phyloP scores from a whole-genome alignment of 2,797 vertebrate species.

The Eulemur coronatus region DNA sequence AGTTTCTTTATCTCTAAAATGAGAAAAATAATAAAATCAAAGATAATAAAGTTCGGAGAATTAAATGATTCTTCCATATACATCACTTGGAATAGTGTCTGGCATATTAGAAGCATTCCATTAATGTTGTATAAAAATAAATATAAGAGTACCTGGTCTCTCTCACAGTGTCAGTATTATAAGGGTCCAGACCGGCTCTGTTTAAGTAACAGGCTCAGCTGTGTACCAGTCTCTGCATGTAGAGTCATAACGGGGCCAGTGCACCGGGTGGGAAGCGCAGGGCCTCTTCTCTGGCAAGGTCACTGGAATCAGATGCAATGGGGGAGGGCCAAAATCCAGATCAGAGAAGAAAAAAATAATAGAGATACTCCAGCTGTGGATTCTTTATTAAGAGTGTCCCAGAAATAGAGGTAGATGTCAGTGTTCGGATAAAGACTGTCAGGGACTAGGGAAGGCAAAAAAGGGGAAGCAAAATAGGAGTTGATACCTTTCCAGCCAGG shows the following conservation, averaged over 20 bases:
- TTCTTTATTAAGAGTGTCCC: neutral
- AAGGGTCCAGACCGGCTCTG: neutral
- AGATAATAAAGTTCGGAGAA: neutral
- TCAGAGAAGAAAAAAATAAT: neutral
- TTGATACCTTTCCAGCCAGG: neutral
- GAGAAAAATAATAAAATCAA: neutral
- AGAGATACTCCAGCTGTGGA: neutral
- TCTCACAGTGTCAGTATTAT: neutral
- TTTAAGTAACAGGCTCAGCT: neutral
- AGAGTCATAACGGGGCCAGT: neutral
- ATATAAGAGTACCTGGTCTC: neutral
- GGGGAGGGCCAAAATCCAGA: neutral
- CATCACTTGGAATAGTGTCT: neutral
- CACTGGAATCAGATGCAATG: neutral
- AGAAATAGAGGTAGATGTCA: neutral
- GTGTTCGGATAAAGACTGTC: neutral
- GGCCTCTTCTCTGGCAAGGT: neutral
- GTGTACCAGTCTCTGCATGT: neutral
- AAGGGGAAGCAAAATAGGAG: neutral
- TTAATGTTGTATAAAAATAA: neutral
- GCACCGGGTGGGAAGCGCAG: fast-evolving
- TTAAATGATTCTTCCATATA: neutral
- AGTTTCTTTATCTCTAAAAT: neutral
- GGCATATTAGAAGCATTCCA: neutral
- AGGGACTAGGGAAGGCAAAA: neutral